These are phyloP conservation scores for Thecocarcelia acutangulata DNA, from an alignment of 2,888 invertebrate genomes.

Conservation along the genomic window DNA sequence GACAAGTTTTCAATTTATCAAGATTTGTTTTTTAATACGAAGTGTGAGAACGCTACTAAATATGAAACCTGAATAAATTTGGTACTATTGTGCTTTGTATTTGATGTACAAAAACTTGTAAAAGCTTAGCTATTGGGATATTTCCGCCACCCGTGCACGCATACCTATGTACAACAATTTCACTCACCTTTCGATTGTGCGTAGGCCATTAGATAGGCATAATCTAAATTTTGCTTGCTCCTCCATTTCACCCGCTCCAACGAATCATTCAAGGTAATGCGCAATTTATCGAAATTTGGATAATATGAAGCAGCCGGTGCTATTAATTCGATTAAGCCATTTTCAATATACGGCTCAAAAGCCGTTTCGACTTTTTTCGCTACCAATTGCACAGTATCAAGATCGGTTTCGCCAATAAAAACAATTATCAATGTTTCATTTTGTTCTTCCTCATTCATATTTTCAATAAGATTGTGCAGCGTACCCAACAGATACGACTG, in stretches of 20 bases:
- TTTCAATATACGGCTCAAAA: conserved; percentile 88
- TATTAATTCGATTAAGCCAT: conserved; percentile 93
- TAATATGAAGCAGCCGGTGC: conserved; percentile 93
- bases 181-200: conserved; percentile 88
- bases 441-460: conserved; percentile 87
- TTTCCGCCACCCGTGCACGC: too few species aligned
- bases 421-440: conserved; percentile 92
- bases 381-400: conserved; percentile 87
- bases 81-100: too few species aligned
- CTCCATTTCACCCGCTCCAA: conserved; percentile 93
- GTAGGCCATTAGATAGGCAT: conserved; percentile 96
- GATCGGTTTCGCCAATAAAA: conserved; percentile 92
- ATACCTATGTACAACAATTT: too few species aligned
- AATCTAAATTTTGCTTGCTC: conserved; percentile 97
- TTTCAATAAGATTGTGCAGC: conserved; percentile 90
- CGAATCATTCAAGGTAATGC: conserved; percentile 92
- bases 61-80: too few species aligned
- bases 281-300: conserved; percentile 90
- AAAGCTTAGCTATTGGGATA: too few species aligned
- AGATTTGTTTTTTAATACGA: too few species aligned
- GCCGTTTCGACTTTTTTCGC: conserved; percentile 89
- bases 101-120: too few species aligned
- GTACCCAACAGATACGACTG: conserved; percentile 93
- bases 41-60: too few species aligned
- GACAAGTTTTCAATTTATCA: too few species aligned